A percentile compares a stretch with the other conserved stretches of the same genome.
phyloP scores from a whole-genome alignment of 1,140 invertebrate genomes.

The Coenobita brevimanus region DNA sequence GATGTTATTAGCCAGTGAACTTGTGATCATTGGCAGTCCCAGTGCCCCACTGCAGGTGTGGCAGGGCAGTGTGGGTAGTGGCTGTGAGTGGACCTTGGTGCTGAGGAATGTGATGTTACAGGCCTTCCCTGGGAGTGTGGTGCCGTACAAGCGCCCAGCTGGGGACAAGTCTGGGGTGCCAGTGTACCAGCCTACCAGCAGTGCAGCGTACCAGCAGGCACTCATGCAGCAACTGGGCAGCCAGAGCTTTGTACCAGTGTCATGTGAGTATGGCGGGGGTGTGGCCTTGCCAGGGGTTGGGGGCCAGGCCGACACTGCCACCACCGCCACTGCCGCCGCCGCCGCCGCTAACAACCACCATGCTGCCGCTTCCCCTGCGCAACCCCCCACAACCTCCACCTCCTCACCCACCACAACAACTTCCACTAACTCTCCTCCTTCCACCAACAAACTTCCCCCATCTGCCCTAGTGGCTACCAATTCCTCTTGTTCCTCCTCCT shows the following conservation, averaged over 20 bases:
- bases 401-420: conserved; percentile 61
- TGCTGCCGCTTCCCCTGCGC: conserved; percentile 72
- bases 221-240: conserved; percentile 89
- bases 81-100: not conserved
- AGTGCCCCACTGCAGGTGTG: not conserved
- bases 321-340: conserved; percentile 72
- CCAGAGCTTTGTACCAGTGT: conserved; percentile 82
- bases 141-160: conserved; percentile 94
- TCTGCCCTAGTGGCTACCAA: conserved; percentile 46
- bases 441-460: conserved; percentile 59
- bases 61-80: not conserved
- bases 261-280: conserved; percentile 73
- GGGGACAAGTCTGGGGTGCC: conserved; percentile 96
- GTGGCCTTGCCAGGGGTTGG: conserved; percentile 57
- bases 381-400: conserved; percentile 70
- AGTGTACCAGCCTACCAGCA: conserved; percentile 89
- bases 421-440: conserved; percentile 67
- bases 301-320: conserved; percentile 71
- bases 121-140: conserved; percentile 90
- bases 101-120: conserved; percentile 74
- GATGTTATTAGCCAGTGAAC: too few species aligned
- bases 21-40: too few species aligned
- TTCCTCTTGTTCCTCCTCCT: conserved; percentile 62
- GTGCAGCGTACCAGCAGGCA: conserved; percentile 85
- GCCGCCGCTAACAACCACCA: conserved; percentile 70